Percentiles rank a stretch among this genome's conserved stretches.
These are phyloP conservation scores for Porites australiensis DNA, from an alignment of 64 coral and sea anemone genomes.

Conservation along the genomic window DNA sequence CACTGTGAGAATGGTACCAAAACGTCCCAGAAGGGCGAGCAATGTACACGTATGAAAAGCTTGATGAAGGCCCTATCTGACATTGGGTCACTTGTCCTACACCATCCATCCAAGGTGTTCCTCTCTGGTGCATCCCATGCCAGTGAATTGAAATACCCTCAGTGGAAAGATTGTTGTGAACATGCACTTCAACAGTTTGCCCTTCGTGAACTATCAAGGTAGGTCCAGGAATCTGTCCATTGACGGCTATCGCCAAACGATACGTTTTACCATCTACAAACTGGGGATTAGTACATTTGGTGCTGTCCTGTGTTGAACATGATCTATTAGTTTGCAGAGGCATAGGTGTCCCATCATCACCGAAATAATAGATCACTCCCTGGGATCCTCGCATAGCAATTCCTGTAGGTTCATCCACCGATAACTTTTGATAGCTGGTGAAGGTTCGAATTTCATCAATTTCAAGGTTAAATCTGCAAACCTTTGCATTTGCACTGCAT, in stretches of 20 bases:
- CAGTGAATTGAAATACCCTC: slow-evolving; percentile 56
- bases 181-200: slow-evolving; percentile 28
- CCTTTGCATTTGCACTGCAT: neutral
- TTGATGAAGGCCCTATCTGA: slow-evolving; percentile 51
- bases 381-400: neutral
- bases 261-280: too few species aligned
- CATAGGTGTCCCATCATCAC: neutral
- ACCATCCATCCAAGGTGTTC: slow-evolving; percentile 82
- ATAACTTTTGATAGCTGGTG: too few species aligned
- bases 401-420: too few species aligned
- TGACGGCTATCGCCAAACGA: slow-evolving; percentile 62
- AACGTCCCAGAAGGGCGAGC: slow-evolving; percentile 52
- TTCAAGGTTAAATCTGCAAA: slow-evolving; percentile 21
- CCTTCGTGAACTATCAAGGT: slow-evolving; percentile 75
- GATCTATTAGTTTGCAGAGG: neutral
- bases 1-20: slow-evolving; percentile 70
- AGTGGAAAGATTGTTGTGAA: slow-evolving; percentile 51
- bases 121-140: slow-evolving; percentile 17
- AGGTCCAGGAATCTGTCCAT: slow-evolving; percentile 80
- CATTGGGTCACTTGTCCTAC: slow-evolving; percentile 73
- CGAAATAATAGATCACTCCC: slow-evolving; percentile 29
- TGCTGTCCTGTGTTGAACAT: neutral
- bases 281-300: slow-evolving; percentile 13
- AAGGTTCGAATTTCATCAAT: slow-evolving; percentile 13
- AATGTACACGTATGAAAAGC: slow-evolving; percentile 55